Base-by-base conservation (phyloP, 2,113 vertebrate genomes). In the Suricata suricatta region DNA sequence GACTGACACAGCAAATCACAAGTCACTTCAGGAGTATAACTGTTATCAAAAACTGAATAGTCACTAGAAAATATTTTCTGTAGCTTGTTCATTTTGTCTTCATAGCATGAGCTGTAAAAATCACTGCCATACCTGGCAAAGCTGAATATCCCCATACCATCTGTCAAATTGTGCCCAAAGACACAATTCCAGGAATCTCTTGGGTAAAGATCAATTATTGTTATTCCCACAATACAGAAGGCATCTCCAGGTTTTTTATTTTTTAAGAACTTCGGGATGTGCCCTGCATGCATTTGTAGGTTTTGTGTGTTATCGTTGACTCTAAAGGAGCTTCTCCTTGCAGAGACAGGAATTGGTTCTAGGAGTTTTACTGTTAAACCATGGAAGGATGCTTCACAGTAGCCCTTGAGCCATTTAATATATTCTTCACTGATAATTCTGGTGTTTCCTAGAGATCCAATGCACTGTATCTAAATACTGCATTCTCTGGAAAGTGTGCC, bases 131-230 rank as follows among this genome's bases (percentile, higher is more conserved):
- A 99, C 82, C 99, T 98, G 92, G 99, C 99, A 90, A 99, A 99
- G 91, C 99, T 99, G 98, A 99, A 99, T 94, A 99, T 98, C 5
- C 99, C 99, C 98, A 99, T 98, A 99, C 99, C 99, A 97, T 98
- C 98, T 93, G 97, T 98, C 71, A 99, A 98, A 92, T 99, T 99
- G 38, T 99, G 97, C 96, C 99, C 99, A 97, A 99, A 99, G 88
- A 99, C 98, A 97, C 99, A 99, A 98, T 99, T 99, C 99, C 99
- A 99, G 47, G 98, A 99, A 44, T 99, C 99, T 96, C 98, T 97
- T 8, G 99, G 99, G 89, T 99, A 99, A 71, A 99, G 98, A 94
- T 99, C 99, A 57, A 99, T 99, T 99, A 99, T 98, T 29, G 99
- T 99, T 95, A 99, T 98, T 77, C 99, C 99, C 97, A 99, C 98